Conservation (phyloP, 1,140 invertebrate genomes). For the Teleogryllus occipitalis region DNA sequence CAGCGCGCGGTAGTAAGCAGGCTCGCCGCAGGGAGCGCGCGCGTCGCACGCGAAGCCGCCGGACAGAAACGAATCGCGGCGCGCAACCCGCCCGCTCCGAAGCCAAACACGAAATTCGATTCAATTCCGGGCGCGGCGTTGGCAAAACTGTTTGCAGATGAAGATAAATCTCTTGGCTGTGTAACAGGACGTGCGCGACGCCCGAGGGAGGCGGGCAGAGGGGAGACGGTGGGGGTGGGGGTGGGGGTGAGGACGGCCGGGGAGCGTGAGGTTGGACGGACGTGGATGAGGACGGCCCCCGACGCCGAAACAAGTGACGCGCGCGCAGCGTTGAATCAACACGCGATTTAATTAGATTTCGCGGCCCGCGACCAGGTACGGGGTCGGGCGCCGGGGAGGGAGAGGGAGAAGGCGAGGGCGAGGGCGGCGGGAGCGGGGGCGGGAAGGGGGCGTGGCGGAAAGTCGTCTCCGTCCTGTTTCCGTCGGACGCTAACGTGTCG, state of each 20-base stretch:
- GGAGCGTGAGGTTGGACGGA: background rate
- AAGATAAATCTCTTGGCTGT: background rate
- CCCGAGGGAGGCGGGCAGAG: background rate
- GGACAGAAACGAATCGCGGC: background rate
- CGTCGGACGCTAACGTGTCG: too few species aligned
- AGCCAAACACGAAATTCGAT: background rate
- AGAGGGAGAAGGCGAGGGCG: too few species aligned
- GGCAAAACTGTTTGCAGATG: conserved; percentile 3
- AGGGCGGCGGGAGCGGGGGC: too few species aligned
- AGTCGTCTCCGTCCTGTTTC: background rate
- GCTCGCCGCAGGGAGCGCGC: background rate
- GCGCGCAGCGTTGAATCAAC: background rate
- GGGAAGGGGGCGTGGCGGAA: background rate
- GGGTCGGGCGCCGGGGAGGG: too few species aligned
- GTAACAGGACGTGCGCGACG: background rate
- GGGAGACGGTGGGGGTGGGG: too few species aligned
- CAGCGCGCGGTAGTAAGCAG: background rate
- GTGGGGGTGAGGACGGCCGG: background rate
- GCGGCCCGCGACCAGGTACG: background rate
- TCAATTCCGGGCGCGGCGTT: background rate
- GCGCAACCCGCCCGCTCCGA: background rate
- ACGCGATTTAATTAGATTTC: background rate
- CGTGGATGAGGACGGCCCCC: background rate
- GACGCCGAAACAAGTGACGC: background rate
- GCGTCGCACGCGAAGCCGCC: too few species aligned